Percentiles rank a stretch among this genome's conserved stretches.
Conservation (phyloP, 2,888 invertebrate species). For the Hirtodrosophila confusa region DNA sequence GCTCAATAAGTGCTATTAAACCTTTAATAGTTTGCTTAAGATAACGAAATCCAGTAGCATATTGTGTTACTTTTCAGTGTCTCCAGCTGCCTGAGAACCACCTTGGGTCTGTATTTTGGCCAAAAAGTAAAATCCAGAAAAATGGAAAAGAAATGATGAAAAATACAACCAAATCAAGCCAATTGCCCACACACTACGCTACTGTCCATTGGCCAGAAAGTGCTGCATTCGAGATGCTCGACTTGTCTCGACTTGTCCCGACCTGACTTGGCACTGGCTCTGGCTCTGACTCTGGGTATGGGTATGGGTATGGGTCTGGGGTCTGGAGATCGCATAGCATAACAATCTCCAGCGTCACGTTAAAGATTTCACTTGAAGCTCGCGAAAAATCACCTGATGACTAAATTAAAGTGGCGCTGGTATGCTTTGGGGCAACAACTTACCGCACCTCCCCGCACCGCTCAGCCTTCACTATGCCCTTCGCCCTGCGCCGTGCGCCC, state of each 20-base stretch:
- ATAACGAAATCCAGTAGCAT: too few relatives aligned
- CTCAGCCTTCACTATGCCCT: neutral
- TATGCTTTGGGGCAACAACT: conserved; percentile 66
- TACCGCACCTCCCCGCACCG: conserved; percentile 3
- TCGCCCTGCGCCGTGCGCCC: neutral
- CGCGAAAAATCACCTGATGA: conserved; percentile 82
- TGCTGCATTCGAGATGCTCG: conserved; percentile 39
- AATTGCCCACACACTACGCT: conserved; percentile 75
- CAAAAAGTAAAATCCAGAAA: conserved; percentile 18
- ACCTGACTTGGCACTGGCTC: neutral
- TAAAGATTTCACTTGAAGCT: conserved; percentile 81
- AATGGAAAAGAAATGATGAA: neutral
- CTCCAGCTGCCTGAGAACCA: conserved; percentile 19
- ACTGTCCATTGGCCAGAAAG: conserved; percentile 52
- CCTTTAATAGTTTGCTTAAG: too few relatives aligned
- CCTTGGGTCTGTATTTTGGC: neutral
- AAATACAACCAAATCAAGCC: conserved; percentile 55
- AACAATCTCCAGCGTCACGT: conserved; percentile 82
- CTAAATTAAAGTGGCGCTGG: conserved; percentile 82
- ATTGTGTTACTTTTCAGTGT: conserved; percentile 4
- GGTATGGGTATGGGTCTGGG: conserved; percentile 18
- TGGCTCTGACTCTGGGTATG: neutral
- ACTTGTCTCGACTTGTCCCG: neutral
- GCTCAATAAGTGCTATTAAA: too few relatives aligned
- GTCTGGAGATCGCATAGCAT: conserved; percentile 65